Evolutionary conservation across 2,888 invertebrate genomes (phyloP), one percentile per base, ranked within the genome.

Genomic region (Microdon myrmicae): DNA sequence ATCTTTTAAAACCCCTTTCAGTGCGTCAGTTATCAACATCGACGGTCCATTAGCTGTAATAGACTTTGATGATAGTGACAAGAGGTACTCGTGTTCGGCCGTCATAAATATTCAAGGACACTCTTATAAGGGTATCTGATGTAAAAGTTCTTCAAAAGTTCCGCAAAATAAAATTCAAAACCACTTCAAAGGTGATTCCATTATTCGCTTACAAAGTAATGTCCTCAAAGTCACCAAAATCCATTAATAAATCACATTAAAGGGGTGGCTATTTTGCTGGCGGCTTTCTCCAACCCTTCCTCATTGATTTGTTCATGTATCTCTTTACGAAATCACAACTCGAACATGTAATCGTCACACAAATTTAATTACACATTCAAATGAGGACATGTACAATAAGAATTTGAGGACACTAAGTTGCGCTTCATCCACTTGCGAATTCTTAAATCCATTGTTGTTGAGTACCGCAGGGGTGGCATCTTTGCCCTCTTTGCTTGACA

Each of bases 281-380:
- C n/a, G n/a, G n/a, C n/a, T n/a, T n/a, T n/a, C n/a, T n/a, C n/a
- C n/a, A n/a, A n/a, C n/a, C n/a, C n/a, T n/a, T n/a, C n/a, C n/a
- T n/a, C n/a, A n/a, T n/a, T n/a, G n/a, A n/a, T n/a, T n/a, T n/a
- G n/a, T n/a, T n/a, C n/a, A n/a, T n/a, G n/a, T n/a, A n/a, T n/a
- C n/a, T n/a, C n/a, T n/a, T n/a, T n/a, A n/a, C n/a, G n/a, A n/a
- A n/a, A n/a, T n/a, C n/a, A n/a, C n/a, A n/a, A n/a, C n/a, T 16
- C 3, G 2, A 2, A 39, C 29, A 38, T 13, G 29, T 22, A 43
- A 47, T 32, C 53, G 32, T 47, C 31, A 35, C 31, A 9, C 22
- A 64, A 64, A 64, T 64, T 64, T 64, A 64, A 64, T 64, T 64
- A 58, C 64, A 64, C 58, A 58, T 58, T 53, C 51, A 58, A 64